Base-by-base conservation (phyloP, 2,888 invertebrate species). In the Microctonus hyperodae region DNA sequence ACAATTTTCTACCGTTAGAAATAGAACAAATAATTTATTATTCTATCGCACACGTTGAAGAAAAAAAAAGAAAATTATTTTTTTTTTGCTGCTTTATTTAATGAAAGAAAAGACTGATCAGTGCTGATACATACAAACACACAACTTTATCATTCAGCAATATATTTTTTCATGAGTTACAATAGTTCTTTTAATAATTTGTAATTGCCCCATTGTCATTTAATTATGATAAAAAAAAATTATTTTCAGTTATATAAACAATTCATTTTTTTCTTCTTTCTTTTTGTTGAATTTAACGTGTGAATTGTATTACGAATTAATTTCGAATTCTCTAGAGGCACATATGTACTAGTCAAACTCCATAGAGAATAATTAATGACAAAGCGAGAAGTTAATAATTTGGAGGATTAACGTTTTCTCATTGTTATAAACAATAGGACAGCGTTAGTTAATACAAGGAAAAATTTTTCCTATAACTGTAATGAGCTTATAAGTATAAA, bases 401-500 rank as follows among this genome's bases (percentile, higher is more conserved):
- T 4, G 4, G 25, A 9, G 3, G 23, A 51, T 51, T 10, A 13
- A 51, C 25, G 13, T 25, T n/a, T 22, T 13, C 3, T 25, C 13
- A 51, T 51, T 25, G 51, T 51, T 51, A 7, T 1, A n/a, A 51
- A 51, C 25, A 25, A 51, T 51, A 23, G 23, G 1, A 22, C 2
- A 11, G 51, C 51, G 37, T 48, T 50, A 60, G 33, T 57, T 33
- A 33, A 23, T 61, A 67, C 53, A 73, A 69, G 67, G 59, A 71
- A 74, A 75, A 68, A 70, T 64, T 71, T 76, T 80, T 83, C 82
- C 78, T 78, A 77, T 79, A 80, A 81, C 75, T 81, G 76, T 83
- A 81, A 83, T 83, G 83, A 83, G 83, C 83, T 83, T 83, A 83
- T 82, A 80, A 70, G 74, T 82, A 80, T 83, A 82, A 55, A 6